These are phyloP conservation scores for Thymelicus sylvestris DNA, from an alignment of 2,888 invertebrate species.

Conservation along the genomic window DNA sequence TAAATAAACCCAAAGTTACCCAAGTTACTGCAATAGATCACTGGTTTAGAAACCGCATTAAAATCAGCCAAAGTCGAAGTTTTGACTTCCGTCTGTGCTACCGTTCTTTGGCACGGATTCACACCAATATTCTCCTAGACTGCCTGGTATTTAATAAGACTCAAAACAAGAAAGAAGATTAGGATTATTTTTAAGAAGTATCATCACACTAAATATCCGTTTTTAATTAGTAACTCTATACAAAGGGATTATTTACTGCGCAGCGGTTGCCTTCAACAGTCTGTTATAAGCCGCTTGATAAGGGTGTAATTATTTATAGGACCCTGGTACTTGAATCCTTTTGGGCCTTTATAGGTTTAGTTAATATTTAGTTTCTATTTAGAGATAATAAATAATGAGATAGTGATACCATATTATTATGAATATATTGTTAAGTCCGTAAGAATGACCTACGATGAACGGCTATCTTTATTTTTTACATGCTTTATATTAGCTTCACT, in stretches of 20 bases:
- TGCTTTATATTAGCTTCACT: too few relatives aligned
- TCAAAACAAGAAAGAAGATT: neutral
- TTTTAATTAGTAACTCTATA: conserved; percentile 35
- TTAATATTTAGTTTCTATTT: conserved; percentile 32
- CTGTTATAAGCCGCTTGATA: conserved; percentile 64
- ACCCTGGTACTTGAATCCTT: conserved; percentile 48
- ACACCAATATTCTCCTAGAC: too few relatives aligned
- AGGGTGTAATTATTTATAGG: conserved; percentile 72
- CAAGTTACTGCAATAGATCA: too few relatives aligned
- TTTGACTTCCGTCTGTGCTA: too few relatives aligned
- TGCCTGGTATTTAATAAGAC: too few relatives aligned
- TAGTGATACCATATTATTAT: neutral
- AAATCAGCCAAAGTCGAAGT: too few relatives aligned
- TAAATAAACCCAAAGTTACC: too few relatives aligned
- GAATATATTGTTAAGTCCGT: neutral
- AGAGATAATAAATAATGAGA: conserved; percentile 8
- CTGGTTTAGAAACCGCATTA: too few relatives aligned
- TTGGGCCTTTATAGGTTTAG: conserved; percentile 7
- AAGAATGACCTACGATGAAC: too few relatives aligned
- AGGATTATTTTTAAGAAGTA: neutral
- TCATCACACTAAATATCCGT: conserved; percentile 31
- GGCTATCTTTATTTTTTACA: too few relatives aligned
- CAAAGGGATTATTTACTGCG: conserved; percentile 30
- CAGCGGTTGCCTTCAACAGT: conserved; percentile 32
- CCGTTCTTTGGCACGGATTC: too few relatives aligned